Conservation (phyloP, 2,888 invertebrate species). For the Andrena chrysosceles region DNA sequence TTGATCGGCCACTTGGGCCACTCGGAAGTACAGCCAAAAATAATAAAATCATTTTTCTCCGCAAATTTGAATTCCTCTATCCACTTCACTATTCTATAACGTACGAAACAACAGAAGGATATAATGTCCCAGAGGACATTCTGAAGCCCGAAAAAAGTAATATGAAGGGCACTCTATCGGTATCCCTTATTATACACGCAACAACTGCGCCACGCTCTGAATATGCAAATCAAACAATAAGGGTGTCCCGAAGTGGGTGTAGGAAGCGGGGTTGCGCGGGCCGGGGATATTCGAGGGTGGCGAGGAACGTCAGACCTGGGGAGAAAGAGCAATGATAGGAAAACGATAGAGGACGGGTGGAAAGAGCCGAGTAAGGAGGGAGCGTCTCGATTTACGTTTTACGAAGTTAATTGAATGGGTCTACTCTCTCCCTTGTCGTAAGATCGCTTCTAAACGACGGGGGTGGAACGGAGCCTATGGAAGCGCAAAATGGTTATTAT, state of each 20-base stretch:
- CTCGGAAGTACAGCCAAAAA: too few species aligned
- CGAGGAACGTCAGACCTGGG: not conserved
- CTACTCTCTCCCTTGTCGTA: constrained; percentile 55
- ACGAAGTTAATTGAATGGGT: constrained; percentile 70
- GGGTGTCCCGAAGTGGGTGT: constrained; percentile 7
- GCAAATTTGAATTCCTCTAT: too few species aligned
- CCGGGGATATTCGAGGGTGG: constrained; percentile 23
- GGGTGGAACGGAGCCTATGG: constrained; percentile 72
- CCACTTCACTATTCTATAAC: too few species aligned
- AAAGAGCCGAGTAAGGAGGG: constrained; percentile 9
- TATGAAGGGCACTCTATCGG: not conserved
- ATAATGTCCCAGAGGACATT: not conserved
- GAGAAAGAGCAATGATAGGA: constrained; percentile 42
- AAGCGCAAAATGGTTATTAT: constrained; percentile 82
- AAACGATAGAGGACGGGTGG: constrained; percentile 48
- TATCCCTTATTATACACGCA: not conserved
- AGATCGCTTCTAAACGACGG: constrained; percentile 68
- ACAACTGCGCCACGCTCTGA: constrained; percentile 3
- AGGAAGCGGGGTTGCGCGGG: not conserved
- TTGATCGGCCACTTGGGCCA: too few species aligned
- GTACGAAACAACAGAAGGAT: too few species aligned
- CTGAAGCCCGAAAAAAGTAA: not conserved
- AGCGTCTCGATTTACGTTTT: constrained; percentile 69
- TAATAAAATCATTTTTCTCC: too few species aligned
- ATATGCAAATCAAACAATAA: constrained; percentile 41